Percentiles rank a stretch among this genome's conserved stretches.
phyloP scores from a whole-genome alignment of 1,140 invertebrate genomes.

The Euura saliciscinereae region DNA sequence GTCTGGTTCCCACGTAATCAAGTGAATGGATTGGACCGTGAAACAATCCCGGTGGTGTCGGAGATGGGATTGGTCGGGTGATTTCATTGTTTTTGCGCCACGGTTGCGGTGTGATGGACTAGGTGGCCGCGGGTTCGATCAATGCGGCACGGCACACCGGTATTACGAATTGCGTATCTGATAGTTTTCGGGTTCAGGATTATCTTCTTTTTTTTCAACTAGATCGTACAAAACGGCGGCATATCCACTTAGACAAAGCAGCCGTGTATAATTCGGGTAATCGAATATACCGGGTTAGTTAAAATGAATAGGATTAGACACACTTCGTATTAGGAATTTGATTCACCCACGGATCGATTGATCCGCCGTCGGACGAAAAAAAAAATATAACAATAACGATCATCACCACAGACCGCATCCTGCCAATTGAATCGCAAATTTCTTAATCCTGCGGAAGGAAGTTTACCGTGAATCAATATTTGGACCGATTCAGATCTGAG shows the following conservation, averaged over 20 bases:
- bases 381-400: no score
- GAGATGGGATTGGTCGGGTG: no score
- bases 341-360: no score
- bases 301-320: background rate
- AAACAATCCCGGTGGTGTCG: background rate
- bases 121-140: background rate
- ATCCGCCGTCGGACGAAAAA: no score
- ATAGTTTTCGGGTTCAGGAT: background rate
- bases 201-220: no score
- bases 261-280: constrained; percentile 6
- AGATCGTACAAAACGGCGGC: background rate
- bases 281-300: constrained; percentile 1
- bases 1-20: constrained; percentile 6
- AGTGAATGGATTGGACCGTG: background rate
- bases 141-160: background rate
- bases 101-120: background rate
- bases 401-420: background rate
- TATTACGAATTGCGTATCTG: background rate
- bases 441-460: background rate
- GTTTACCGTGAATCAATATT: constrained; percentile 40
- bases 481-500: constrained; percentile 37
- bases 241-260: constrained; percentile 1
- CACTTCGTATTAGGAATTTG: no score
- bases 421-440: background rate
- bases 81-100: background rate